Evolutionary conservation across 2,113 vertebrate species (phyloP).

Genomic region (Picathartes gymnocephalus): DNA sequence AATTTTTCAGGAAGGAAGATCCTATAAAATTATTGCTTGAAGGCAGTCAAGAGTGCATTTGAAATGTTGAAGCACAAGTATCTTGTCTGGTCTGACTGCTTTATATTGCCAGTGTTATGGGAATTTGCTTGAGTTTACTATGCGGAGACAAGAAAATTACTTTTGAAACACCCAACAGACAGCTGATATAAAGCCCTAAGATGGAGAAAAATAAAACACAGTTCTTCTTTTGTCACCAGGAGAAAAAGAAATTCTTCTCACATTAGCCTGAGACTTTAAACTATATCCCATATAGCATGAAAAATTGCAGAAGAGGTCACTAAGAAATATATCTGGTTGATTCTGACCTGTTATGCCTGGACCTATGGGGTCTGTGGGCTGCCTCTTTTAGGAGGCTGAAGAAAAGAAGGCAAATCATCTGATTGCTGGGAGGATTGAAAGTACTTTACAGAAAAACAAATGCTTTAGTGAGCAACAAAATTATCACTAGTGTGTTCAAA

Average conservation of each 20-base stretch:
- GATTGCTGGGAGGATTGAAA: neutral
- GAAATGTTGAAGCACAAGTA: neutral
- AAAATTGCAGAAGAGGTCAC: neutral
- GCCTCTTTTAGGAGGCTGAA: neutral
- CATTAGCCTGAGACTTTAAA: neutral
- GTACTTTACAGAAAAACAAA: neutral
- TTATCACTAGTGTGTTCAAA: neutral
- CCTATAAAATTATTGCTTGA: conserved; percentile 19
- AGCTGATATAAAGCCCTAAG: neutral
- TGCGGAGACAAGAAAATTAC: conserved; percentile 4
- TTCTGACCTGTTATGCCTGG: neutral
- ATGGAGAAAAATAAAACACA: neutral
- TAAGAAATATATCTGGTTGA: neutral
- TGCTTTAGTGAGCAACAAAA: neutral
- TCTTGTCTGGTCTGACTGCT: conserved; percentile 19
- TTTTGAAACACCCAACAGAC: conserved; percentile 6
- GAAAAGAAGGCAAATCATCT: neutral
- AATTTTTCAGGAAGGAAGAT: conserved; percentile 40
- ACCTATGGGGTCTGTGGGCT: neutral
- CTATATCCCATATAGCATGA: neutral
- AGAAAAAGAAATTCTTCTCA: neutral
- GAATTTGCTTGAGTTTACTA: conserved; percentile 32
- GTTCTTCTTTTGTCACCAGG: neutral
- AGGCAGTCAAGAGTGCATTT: conserved; percentile 12
- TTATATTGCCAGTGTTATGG: neutral